These are phyloP conservation scores for Neomorphus geoffroyi DNA, from an alignment of 2,797 vertebrate species.

Conservation along the genomic window DNA sequence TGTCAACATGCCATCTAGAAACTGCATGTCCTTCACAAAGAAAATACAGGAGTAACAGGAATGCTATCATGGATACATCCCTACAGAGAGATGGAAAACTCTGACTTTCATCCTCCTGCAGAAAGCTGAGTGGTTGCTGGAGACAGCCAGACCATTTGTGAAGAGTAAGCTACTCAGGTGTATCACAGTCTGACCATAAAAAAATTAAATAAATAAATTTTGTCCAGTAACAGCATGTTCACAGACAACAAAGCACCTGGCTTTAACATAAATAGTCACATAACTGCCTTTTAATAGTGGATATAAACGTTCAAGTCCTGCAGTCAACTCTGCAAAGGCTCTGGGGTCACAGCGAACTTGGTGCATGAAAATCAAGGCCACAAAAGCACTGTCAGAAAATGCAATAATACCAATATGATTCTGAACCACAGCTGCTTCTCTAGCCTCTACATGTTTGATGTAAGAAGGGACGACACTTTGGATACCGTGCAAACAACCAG, in stretches of 20 bases:
- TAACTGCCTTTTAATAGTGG: constrained; percentile 34
- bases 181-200: background rate
- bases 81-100: background rate
- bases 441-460: rapidly evolving
- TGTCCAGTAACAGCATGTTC: background rate
- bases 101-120: rapidly evolving
- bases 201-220: background rate
- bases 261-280: constrained; percentile 15
- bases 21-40: background rate
- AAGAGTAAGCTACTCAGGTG: background rate
- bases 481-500: background rate
- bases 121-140: background rate
- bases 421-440: rapidly evolving
- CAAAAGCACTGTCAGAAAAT: background rate
- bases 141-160: background rate
- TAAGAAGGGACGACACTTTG: background rate
- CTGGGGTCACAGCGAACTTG: background rate
- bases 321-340: background rate
- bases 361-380: background rate
- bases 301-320: constrained; percentile 17
- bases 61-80: background rate
- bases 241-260: constrained; percentile 24
- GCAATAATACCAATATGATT: background rate
- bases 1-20: background rate
- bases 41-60: background rate